Evolutionary conservation across 2,113 vertebrate genomes (phyloP), one percentile per base, ranked within the genome.

Genomic region (Brachionichthys hirsutus): DNA sequence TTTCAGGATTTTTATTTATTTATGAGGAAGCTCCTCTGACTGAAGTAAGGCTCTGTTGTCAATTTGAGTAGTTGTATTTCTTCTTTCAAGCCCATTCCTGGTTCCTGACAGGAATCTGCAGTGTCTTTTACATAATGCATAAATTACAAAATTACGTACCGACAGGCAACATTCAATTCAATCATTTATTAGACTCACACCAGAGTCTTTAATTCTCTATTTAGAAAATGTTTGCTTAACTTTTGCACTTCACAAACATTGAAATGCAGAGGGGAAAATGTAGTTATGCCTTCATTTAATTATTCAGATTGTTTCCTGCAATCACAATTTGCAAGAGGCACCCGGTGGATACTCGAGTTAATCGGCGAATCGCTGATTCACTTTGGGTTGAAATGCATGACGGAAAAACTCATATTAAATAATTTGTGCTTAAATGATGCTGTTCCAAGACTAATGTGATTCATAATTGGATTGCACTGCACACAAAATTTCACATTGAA

Each of bases 361-460:
- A 30, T 30, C 24, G 8, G 5, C 8, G 24, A 30, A 30, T 30
- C 8, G 24, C 24, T 74, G 63, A 78, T 78, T 73, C 15, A 17
- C 16, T 76, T 59, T 61, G 51, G 44, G 75, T 44, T 69, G 9
- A 70, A 74, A 73, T 80, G 54, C 47, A 54, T 73, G 77, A 64
- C 65, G 67, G 61, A 67, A 52, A 65, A 73, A 56, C 44, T 55
- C 52, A 51, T 61, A 78, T 66, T 74, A 42, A 82, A 84, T 82
- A 50, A 72, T 64, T 70, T 30, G 24, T 30, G 3, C 3, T 30
- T 30, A 30, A 2, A 30, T n/a, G n/a, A n/a, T n/a, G n/a, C n/a
- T n/a, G n/a, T 30, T 30, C 24, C 24, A 30, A 30, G 4, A 30
- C 24, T 30, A 30, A 30, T 30, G 8, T 30, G 24, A 30, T 30